phyloP scores from a whole-genome alignment of 2,113 vertebrate genomes.

The Zingel zingel region DNA sequence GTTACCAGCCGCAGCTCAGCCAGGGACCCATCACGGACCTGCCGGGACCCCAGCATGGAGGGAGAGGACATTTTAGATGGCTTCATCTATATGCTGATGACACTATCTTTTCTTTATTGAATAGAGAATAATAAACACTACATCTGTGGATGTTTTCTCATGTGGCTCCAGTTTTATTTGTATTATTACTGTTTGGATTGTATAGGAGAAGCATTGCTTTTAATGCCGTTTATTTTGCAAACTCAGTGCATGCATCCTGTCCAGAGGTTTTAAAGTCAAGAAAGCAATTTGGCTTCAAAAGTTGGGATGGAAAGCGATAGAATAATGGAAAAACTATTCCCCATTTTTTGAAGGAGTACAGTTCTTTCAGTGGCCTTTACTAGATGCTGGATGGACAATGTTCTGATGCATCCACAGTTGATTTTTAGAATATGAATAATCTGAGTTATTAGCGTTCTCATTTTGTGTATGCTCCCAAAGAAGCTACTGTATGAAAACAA shows the following conservation, averaged over 20 bases:
- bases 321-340: background rate
- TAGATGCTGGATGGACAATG: background rate
- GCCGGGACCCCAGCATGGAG: too few relatives aligned
- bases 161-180: background rate
- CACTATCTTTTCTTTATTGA: background rate
- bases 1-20: too few relatives aligned
- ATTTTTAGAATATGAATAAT: constrained; percentile 14
- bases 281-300: constrained; percentile 25
- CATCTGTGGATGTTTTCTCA: background rate
- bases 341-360: background rate
- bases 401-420: background rate
- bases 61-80: too few relatives aligned
- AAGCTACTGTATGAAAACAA: background rate
- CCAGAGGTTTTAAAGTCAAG: constrained; percentile 5
- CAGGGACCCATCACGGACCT: too few relatives aligned
- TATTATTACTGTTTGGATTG: background rate
- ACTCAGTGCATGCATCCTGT: background rate
- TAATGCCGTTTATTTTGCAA: background rate
- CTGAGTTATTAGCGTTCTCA: constrained; percentile 18
- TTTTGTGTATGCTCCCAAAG: background rate
- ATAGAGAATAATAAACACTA: background rate
- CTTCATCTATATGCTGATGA: background rate
- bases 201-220: background rate
- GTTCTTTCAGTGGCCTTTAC: background rate
- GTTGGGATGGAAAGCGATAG: background rate